A percentile compares a stretch with the other conserved stretches of the same genome.
These are phyloP conservation scores for Denticeps clupeoides DNA, from an alignment of 2,797 vertebrate genomes.

Conservation along the genomic window DNA sequence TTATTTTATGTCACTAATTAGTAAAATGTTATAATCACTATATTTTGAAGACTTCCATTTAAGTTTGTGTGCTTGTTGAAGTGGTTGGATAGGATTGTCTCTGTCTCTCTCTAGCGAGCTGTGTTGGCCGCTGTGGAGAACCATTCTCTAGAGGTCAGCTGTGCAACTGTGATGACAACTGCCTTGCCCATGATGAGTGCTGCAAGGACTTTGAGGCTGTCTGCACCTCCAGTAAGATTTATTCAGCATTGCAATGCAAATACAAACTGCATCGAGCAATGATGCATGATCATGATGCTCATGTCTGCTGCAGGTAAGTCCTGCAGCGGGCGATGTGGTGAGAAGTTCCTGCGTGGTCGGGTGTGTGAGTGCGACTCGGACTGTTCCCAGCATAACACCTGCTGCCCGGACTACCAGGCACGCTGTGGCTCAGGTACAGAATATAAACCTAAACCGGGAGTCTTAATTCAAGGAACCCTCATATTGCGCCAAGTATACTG, in stretches of 20 bases:
- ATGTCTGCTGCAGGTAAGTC: conserved; percentile 66
- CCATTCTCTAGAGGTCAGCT: conserved; percentile 62
- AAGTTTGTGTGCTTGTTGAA: no score
- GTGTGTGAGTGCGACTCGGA: conserved; percentile 71
- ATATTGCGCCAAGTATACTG: no score
- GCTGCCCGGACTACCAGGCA: conserved; percentile 64
- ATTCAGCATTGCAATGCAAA: no score
- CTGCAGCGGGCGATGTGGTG: conserved; percentile 75
- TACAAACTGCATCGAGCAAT: no score
- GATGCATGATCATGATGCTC: no score
- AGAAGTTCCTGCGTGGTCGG: conserved; percentile 63
- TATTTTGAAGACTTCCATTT: no score
- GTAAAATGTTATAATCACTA: no score
- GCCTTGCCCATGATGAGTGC: conserved; percentile 73
- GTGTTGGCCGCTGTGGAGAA: conserved; percentile 77
- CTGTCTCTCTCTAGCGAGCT: conserved; percentile 61
- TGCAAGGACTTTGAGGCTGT: conserved; percentile 72
- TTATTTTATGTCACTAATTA: no score
- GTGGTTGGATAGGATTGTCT: no score
- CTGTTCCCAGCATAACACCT: conserved; percentile 63
- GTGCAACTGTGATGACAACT: conserved; percentile 77
- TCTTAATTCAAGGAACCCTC: no score
- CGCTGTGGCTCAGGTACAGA: no score
- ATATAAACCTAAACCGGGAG: no score
- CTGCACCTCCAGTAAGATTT: conserved; percentile 62